These are phyloP conservation scores for Zoanthus sansibaricus DNA, from an alignment of 92 coral and sea anemone species.

Conservation along the genomic window DNA sequence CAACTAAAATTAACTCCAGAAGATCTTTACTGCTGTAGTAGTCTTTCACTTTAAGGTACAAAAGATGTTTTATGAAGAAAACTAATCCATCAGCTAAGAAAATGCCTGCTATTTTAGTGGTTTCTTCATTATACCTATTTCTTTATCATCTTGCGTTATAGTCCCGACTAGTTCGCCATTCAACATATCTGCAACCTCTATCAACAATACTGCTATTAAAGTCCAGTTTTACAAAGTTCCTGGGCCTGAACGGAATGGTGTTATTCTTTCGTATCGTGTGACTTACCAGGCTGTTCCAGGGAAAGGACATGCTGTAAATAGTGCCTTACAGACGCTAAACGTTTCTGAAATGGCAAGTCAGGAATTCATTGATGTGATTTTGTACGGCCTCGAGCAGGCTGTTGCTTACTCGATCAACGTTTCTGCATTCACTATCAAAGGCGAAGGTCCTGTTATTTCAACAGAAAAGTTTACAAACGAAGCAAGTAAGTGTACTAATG, in stretches of 20 bases:
- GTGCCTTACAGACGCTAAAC: not conserved
- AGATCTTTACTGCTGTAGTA: too few relatives aligned
- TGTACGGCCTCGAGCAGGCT: constrained; percentile 4
- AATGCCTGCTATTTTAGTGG: too few relatives aligned
- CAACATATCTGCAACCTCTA: not conserved
- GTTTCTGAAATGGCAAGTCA: not conserved
- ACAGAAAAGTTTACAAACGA: constrained; percentile 2
- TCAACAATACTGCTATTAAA: constrained; percentile 1
- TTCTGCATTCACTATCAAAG: constrained; percentile 25
- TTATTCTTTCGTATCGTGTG: not conserved
- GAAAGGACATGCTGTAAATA: constrained; percentile 13
- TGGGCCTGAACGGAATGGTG: not conserved
- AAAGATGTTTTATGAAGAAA: not conserved
- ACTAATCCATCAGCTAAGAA: too few relatives aligned
- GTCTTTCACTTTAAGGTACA: too few relatives aligned
- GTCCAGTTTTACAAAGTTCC: constrained; percentile 12
- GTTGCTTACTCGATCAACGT: constrained; percentile 9
- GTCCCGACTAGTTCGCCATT: constrained; percentile 8
- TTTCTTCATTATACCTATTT: not conserved
- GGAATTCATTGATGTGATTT: not conserved
- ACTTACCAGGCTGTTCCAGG: constrained; percentile 23
- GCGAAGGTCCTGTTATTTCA: constrained; percentile 1
- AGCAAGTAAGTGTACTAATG: constrained; percentile 6
- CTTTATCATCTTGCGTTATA: not conserved
- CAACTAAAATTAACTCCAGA: not conserved